A percentile compares a stretch with the other conserved stretches of the same genome.
These are phyloP conservation scores for Acrobasis repandana DNA, from an alignment of 2,888 invertebrate species.

Conservation along the genomic window DNA sequence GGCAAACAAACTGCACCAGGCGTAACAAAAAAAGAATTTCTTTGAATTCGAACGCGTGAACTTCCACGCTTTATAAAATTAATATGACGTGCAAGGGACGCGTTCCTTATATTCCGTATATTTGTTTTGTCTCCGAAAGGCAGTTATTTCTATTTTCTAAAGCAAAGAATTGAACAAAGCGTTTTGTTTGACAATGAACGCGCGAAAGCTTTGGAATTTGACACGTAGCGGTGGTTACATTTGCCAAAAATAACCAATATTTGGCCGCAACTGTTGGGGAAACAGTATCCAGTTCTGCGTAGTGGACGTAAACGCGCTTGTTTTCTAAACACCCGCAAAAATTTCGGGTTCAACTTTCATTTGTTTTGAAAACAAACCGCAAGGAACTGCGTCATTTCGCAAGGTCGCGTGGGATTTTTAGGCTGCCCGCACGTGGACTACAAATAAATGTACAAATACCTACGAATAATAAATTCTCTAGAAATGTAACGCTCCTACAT, in stretches of 20 bases:
- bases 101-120: background rate
- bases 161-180: background rate
- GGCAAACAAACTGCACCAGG: background rate
- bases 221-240: background rate
- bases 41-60: conserved; percentile 13
- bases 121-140: no score
- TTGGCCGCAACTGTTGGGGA: background rate
- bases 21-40: background rate
- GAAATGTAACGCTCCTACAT: no score
- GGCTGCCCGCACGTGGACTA: background rate
- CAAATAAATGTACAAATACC: no score
- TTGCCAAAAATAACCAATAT: background rate
- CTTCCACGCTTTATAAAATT: conserved; percentile 16
- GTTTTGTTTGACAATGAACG: background rate
- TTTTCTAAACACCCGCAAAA: conserved; percentile 10
- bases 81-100: background rate
- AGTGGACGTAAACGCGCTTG: conserved; percentile 8
- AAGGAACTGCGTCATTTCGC: background rate
- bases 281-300: conserved; percentile 8
- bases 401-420: background rate
- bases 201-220: background rate
- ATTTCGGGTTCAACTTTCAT: conserved; percentile 5
- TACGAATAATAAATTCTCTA: no score
- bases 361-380: conserved; percentile 8
- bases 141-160: background rate